Base-by-base conservation (phyloP, 2,113 vertebrate species). In the Tringa solitaria region DNA sequence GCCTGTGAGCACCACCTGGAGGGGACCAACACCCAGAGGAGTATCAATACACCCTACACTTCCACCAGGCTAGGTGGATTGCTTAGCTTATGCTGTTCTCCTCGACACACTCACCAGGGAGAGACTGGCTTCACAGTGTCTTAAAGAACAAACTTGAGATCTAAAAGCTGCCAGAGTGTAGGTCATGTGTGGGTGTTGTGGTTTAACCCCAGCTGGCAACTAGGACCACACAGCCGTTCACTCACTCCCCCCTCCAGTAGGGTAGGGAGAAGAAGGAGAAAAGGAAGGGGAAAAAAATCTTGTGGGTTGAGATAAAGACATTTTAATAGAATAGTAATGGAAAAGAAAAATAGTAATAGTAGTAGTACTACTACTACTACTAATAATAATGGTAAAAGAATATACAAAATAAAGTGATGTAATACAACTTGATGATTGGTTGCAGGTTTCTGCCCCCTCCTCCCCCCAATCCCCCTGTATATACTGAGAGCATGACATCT, bases 41-140 rank as follows among this genome's bases (percentile, higher is more conserved):
- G 13, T 9, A 20, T 33, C 24, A 37, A 12, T 6, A 0, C 12
- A 0, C 23, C 6, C 20, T 28, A 9, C 19, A 24, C 69, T 70
- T 61, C 22, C 13, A 22, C 14, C 9, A 1, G 8, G 12, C 39
- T 63, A 81, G 37, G 45, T 9, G 13, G 12, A 21, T 26, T 53
- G 28, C 57, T 60, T 41, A 54, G 45, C n/a, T 75, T 46, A 16
- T 19, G 11, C 30, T 63, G 24, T 43, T 84, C 35, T 85, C 60
- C 26, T 48, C 4, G 2, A 65, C 16, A 56, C 30, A 16, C 35
- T 74, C 21, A 22, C 23, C 57, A 83, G 43, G 41, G 19, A 80
- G 7, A 8, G 22, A 32, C 8, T 54, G 45, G 41, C 24, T 84
- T 54, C 90, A 74, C 27, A 61, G 22, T 19, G 48, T 37, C 69